phyloP scores from a whole-genome alignment of 1,140 invertebrate species.

The Cydia splendana region DNA sequence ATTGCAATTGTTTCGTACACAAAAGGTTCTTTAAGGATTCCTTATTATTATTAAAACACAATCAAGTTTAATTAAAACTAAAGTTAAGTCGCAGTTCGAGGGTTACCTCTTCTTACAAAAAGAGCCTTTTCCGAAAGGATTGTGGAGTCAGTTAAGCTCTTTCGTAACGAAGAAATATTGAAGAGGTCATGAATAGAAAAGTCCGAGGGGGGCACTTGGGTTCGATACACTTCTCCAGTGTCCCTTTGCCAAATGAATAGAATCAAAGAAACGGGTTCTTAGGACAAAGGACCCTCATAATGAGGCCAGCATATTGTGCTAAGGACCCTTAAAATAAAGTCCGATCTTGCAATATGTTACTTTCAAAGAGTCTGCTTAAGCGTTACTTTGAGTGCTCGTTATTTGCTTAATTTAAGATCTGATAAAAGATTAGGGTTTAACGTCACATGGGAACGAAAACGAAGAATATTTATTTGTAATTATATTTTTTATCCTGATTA shows the following conservation, averaged over 20 bases:
- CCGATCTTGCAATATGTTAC: conserved; percentile 68
- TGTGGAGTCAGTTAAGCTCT: neutral
- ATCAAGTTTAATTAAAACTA: conserved; percentile 68
- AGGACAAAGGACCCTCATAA: conserved; percentile 78
- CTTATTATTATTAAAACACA: conserved; percentile 44
- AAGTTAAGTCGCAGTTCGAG: conserved; percentile 58
- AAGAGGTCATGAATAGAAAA: conserved; percentile 67
- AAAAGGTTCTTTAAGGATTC: neutral
- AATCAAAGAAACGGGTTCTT: conserved; percentile 74
- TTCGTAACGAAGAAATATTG: conserved; percentile 39
- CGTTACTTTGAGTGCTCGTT: conserved; percentile 2
- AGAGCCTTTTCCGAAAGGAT: conserved; percentile 24
- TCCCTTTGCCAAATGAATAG: conserved; percentile 69
- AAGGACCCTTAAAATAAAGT: conserved; percentile 67
- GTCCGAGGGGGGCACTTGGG: conserved; percentile 62
- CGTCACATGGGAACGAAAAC: neutral
- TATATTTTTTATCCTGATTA: too few species aligned
- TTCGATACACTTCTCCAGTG: conserved; percentile 77
- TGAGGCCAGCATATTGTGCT: conserved; percentile 73
- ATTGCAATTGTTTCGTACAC: conserved; percentile 3
- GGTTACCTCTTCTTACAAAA: conserved; percentile 35
- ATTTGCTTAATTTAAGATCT: conserved; percentile 11
- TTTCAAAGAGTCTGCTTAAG: conserved; percentile 38
- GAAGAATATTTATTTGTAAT: too few species aligned
- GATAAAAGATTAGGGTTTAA: neutral